Base-by-base conservation (phyloP, 2,113 vertebrate genomes). In the Sclerurus mexicanus region DNA sequence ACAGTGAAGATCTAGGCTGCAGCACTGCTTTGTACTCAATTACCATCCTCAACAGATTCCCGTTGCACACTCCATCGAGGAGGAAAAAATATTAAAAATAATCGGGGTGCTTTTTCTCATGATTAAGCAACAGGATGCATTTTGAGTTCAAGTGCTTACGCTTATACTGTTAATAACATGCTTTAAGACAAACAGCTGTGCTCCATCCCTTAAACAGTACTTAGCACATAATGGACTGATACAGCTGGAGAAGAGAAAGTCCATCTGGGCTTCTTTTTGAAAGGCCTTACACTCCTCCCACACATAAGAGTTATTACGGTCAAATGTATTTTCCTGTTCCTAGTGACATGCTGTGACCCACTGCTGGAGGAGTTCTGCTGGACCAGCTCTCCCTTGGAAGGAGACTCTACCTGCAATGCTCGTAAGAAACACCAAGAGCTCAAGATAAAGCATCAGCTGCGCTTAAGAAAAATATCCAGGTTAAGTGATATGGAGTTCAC, bases 401-500 rank as follows among this genome's bases (percentile, higher is more conserved):
- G 31, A 71, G 27, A 49, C 2, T 10, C 16, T 1, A 0, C n/a
- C 27, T 55, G n/a, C 2, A 4, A 35, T 13, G 9, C 39, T 77
- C 3, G 0, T 30, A 33, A 66, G 53, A 83, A 82, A 12, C 25
- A 53, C 13, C 5, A 13, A 75, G 35, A 75, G 30, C 44, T 75
- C 52, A 95, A 71, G 52, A 39, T 14, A 49, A 86, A 91, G 31
- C 17, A 47, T 49, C 80, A 71, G 53, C 18, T 47, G 25, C 22
- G 20, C n/a, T 74, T 69, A 67, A 87, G 64, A 80, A 78, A 95
- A 89, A 89, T 40, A 68, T 84, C 68, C 52, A 84, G 35, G 18
- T 90, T 81, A 87, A 90, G n/a, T 37, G 76, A 42, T 80, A n/a
- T 3, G 23, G 64, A 83, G 47, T 39, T 88, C 20, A 81, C 35